A percentile compares a stretch with the other conserved stretches of the same genome.
These are phyloP conservation scores for Aromia moschata DNA, from an alignment of 2,888 invertebrate genomes.

Conservation along the genomic window DNA sequence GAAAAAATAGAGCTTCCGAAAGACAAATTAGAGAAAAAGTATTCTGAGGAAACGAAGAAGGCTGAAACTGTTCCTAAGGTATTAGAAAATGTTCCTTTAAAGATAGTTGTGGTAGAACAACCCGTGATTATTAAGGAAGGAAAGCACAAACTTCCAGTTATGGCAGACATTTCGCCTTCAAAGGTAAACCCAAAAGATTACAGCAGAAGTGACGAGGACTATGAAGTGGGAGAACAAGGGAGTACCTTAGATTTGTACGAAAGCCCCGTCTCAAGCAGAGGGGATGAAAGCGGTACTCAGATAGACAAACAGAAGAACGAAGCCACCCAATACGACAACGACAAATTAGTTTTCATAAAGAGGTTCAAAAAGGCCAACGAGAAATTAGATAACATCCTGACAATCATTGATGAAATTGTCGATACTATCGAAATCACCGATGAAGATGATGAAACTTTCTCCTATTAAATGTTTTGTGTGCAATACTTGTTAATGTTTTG, in stretches of 20 bases:
- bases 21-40: background rate
- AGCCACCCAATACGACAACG: slow-evolving; percentile 35
- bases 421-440: slow-evolving; percentile 58
- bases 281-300: slow-evolving; percentile 8
- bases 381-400: slow-evolving; percentile 59
- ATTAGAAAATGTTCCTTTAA: background rate
- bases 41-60: slow-evolving; percentile 5
- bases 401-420: slow-evolving; percentile 60
- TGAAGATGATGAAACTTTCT: slow-evolving; percentile 42
- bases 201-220: slow-evolving; percentile 36
- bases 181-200: slow-evolving; percentile 17
- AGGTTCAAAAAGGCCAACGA: slow-evolving; percentile 57
- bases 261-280: background rate
- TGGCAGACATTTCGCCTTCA: background rate
- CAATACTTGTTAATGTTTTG: slow-evolving; percentile 28
- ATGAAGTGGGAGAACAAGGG: slow-evolving; percentile 33
- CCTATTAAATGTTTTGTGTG: slow-evolving; percentile 33
- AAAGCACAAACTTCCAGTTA: background rate
- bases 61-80: background rate
- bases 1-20: background rate
- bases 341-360: slow-evolving; percentile 42
- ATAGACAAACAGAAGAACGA: slow-evolving; percentile 17
- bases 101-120: slow-evolving; percentile 11
- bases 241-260: slow-evolving; percentile 7
- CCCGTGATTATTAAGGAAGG: slow-evolving; percentile 2